Evolutionary conservation across 1,140 invertebrate genomes (phyloP).

Genomic region (Brachionus sp.): DNA sequence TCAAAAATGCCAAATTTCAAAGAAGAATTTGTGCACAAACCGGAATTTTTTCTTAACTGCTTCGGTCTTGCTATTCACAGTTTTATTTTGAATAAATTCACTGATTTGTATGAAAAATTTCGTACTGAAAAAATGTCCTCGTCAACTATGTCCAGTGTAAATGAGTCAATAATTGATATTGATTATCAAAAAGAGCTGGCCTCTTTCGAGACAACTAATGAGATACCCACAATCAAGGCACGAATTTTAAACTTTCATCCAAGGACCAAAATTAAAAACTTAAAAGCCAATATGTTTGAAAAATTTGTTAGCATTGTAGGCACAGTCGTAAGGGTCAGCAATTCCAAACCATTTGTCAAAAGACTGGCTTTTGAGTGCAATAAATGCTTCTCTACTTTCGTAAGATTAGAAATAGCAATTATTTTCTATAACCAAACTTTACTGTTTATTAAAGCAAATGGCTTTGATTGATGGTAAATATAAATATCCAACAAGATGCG

Average conservation of each 20-base stretch:
- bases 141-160: neutral
- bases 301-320: conserved; percentile 79
- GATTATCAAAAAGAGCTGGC: conserved; percentile 24
- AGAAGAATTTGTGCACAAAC: conserved; percentile 10
- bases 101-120: conserved; percentile 25
- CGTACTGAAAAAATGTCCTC: conserved; percentile 27
- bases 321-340: conserved; percentile 77
- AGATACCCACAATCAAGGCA: conserved; percentile 37
- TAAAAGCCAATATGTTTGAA: conserved; percentile 56
- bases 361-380: conserved; percentile 74
- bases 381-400: conserved; percentile 67
- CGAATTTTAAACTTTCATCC: conserved; percentile 35
- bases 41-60: conserved; percentile 34
- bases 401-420: neutral
- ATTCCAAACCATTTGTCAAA: conserved; percentile 70
- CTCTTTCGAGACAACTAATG: conserved; percentile 4
- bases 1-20: neutral
- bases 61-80: conserved; percentile 11
- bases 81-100: neutral
- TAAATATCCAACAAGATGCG: conserved; percentile 55
- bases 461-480: conserved; percentile 58
- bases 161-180: conserved; percentile 21
- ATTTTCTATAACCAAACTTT: neutral
- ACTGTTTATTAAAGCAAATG: conserved; percentile 46
- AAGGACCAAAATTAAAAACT: conserved; percentile 27